These are phyloP conservation scores for Cheilosia vernalis DNA, from an alignment of 2,888 invertebrate species.

Conservation along the genomic window DNA sequence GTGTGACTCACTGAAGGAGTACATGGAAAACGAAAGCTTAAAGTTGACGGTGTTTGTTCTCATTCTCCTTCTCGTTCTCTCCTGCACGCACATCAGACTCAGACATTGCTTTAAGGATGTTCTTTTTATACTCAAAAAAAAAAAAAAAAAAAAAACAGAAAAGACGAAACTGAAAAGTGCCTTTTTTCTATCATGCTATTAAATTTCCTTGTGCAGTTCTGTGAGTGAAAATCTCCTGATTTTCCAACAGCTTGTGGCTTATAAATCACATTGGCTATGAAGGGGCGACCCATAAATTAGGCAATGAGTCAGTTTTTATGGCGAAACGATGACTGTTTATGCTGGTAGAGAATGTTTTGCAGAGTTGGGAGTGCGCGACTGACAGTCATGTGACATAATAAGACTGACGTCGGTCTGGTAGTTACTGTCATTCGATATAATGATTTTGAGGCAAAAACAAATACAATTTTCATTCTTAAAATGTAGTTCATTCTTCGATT, in stretches of 20 bases:
- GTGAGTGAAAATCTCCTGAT: conserved; percentile 7
- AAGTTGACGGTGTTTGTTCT: conserved; percentile 41
- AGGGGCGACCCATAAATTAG: conserved; percentile 51
- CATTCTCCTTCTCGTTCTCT: conserved; percentile 26
- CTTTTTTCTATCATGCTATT: conserved; percentile 22
- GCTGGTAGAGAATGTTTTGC: conserved; percentile 14
- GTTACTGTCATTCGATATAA: not conserved
- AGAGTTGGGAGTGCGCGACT: not conserved
- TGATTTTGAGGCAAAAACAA: conserved; percentile 8
- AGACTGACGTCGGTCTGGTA: conserved; percentile 42
- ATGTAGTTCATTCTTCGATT: not conserved
- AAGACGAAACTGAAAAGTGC: not conserved
- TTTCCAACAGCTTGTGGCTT: not conserved
- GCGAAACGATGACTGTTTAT: conserved; percentile 33
- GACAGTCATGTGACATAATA: conserved; percentile 44
- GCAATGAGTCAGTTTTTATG: conserved; percentile 61
- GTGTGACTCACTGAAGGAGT: conserved; percentile 53
- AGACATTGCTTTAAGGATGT: conserved; percentile 30
- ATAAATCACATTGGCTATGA: conserved; percentile 15
- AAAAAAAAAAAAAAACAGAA: conserved; percentile 11
- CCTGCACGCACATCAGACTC: not conserved
- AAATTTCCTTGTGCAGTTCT: conserved; percentile 50
- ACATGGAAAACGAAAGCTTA: conserved; percentile 57
- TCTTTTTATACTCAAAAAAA: conserved; percentile 1
- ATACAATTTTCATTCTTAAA: conserved; percentile 5